A percentile compares a stretch with the other conserved stretches of the same genome.
These are phyloP conservation scores for Petromus typicus DNA, from an alignment of 2,113 vertebrate species.

Conservation along the genomic window DNA sequence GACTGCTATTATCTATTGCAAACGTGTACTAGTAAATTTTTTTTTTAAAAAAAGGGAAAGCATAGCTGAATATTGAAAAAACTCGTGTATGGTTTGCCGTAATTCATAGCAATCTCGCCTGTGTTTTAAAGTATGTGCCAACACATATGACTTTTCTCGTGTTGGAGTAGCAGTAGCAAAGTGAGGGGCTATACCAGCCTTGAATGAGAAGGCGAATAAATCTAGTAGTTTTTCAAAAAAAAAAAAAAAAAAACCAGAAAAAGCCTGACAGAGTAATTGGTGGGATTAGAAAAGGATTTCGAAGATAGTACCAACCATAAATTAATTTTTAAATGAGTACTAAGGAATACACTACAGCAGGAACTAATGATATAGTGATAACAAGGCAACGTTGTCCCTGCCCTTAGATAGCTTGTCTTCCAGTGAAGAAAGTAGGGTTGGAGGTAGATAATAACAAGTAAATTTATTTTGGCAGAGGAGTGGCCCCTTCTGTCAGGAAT, in stretches of 20 bases:
- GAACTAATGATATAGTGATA: not conserved
- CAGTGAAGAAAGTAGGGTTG: not conserved
- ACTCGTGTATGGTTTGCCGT: not conserved
- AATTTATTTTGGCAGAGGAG: not conserved
- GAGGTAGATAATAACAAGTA: not conserved
- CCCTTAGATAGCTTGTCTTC: not conserved
- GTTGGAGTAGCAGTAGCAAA: slow-evolving; percentile 1
- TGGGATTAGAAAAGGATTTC: slow-evolving; percentile 11
- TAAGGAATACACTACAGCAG: slow-evolving; percentile 2
- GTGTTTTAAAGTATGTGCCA: not conserved
- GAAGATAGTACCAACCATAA: not conserved
- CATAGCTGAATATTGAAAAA: not conserved
- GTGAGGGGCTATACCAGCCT: not conserved
- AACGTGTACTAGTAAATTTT: not conserved
- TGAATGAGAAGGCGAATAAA: slow-evolving; percentile 31
- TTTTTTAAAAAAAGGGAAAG: not conserved
- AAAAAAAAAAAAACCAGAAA: not conserved
- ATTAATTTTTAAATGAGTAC: not conserved
- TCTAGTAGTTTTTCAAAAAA: not conserved
- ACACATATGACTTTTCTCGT: not conserved
- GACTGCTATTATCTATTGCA: not conserved
- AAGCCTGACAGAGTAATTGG: not conserved
- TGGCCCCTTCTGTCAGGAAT: not conserved
- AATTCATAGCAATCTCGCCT: not conserved
- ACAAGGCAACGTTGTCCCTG: not conserved